phyloP scores from a whole-genome alignment of 2,113 vertebrate genomes.

The Ia io region DNA sequence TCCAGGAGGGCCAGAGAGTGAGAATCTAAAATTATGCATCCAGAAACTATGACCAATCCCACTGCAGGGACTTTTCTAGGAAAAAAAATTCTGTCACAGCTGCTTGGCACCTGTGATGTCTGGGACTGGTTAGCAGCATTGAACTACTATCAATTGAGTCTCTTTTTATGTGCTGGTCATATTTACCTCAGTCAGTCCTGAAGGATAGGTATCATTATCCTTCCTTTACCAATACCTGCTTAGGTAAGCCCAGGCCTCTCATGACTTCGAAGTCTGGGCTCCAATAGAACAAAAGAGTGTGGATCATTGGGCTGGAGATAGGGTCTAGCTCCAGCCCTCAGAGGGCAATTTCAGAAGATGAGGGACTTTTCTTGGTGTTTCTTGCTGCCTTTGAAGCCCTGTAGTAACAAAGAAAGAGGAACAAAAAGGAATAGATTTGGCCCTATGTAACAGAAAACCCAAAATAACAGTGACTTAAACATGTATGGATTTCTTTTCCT shows the following conservation, averaged over 20 bases:
- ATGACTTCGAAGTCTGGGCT: background rate
- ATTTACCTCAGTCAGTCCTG: background rate
- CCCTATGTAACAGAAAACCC: background rate
- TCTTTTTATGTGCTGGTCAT: background rate
- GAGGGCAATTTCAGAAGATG: background rate
- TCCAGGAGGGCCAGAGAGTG: background rate
- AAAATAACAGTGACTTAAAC: background rate
- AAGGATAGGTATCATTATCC: accelerated
- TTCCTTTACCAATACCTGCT: background rate
- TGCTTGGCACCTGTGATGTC: background rate
- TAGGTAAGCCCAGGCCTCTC: background rate
- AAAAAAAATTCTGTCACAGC: background rate
- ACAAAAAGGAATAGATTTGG: background rate
- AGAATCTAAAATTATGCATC: background rate
- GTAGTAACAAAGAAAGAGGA: background rate
- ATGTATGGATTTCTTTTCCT: background rate
- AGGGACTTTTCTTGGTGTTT: background rate
- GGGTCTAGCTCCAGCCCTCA: background rate
- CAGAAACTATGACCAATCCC: background rate
- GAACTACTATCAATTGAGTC: background rate
- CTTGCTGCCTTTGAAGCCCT: background rate
- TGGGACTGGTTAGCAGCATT: background rate
- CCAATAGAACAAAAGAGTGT: background rate
- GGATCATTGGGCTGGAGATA: background rate
- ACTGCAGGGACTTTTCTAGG: slow-evolving; percentile 29